phyloP scores from a whole-genome alignment of 2,113 vertebrate genomes.

The Oceanodroma tethys region DNA sequence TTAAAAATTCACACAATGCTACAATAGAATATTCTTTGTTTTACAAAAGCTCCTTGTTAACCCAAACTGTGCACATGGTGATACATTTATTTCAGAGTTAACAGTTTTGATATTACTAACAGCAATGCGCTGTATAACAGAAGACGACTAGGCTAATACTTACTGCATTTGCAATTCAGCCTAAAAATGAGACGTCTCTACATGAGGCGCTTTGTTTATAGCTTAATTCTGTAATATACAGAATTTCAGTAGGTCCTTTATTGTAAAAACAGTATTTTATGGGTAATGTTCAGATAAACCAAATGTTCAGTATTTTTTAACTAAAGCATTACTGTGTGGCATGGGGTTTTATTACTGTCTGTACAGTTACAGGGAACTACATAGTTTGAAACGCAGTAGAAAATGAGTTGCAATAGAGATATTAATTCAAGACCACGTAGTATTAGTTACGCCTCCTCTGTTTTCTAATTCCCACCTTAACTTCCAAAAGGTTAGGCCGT shows the following conservation, averaged over 20 bases:
- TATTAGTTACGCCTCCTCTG: rapidly evolving
- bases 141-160: neutral
- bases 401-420: neutral
- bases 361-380: neutral
- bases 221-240: neutral
- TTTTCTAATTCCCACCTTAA: neutral
- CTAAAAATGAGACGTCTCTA: neutral
- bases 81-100: neutral
- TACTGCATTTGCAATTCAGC: neutral
- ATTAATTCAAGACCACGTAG: neutral
- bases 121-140: neutral
- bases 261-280: neutral
- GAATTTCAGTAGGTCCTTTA: neutral
- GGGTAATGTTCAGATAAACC: neutral
- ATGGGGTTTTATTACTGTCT: neutral
- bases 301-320: neutral
- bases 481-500: neutral
- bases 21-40: neutral
- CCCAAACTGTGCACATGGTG: neutral
- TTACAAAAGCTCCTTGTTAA: neutral
- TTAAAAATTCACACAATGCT: neutral
- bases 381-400: neutral
- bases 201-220: neutral
- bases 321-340: neutral
- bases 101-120: neutral